These are phyloP conservation scores for Aphelenchoides fujianensis DNA, from an alignment of 1,140 invertebrate species.

Conservation along the genomic window DNA sequence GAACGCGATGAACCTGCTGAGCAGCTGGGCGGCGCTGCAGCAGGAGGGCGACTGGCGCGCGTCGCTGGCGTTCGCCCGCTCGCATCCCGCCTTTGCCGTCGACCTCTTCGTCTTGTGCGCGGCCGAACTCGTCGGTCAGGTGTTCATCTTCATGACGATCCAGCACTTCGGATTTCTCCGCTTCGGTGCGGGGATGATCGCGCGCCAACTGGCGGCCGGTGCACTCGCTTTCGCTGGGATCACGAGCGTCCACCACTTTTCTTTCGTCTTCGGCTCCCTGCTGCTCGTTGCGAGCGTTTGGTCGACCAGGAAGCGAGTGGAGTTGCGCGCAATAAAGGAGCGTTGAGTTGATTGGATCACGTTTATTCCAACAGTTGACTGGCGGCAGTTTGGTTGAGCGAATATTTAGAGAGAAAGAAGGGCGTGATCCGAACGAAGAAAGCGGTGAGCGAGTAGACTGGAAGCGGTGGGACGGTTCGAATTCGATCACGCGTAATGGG, in stretches of 20 bases:
- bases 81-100: neutral
- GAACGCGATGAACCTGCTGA: neutral
- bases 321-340: neutral
- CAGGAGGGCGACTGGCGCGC: neutral
- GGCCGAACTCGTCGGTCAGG: neutral
- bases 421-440: too few species aligned
- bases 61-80: neutral
- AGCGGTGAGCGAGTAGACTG: neutral
- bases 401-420: too few species aligned
- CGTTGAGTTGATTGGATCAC: neutral
- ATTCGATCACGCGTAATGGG: constrained; percentile 6
- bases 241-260: neutral
- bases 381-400: too few species aligned
- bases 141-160: constrained; percentile 6
- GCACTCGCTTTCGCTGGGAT: neutral
- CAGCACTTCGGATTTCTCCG: neutral
- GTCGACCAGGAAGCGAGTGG: neutral
- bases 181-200: neutral
- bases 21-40: neutral
- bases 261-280: neutral
- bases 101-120: neutral
- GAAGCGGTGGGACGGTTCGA: neutral
- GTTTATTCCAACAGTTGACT: neutral
- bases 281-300: neutral
- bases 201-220: neutral